These are phyloP conservation scores for Cyprinella venusta DNA, from an alignment of 2,797 vertebrate genomes.

Conservation along the genomic window DNA sequence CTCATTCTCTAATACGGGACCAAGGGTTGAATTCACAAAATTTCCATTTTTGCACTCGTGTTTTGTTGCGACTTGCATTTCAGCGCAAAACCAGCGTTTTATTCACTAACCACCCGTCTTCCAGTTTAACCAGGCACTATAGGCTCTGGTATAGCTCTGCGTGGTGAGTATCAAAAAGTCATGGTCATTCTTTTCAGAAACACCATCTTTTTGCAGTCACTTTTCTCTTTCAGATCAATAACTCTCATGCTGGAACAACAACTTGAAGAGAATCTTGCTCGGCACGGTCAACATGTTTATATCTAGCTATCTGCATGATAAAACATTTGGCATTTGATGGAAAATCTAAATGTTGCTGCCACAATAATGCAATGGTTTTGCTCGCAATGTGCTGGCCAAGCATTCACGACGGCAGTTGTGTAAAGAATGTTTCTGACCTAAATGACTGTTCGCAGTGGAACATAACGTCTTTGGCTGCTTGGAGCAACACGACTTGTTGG, in stretches of 20 bases:
- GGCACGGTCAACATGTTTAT: neutral
- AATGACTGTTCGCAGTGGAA: conserved; percentile 6
- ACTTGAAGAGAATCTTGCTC: conserved; percentile 10
- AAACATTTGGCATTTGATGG: neutral
- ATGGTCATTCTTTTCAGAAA: neutral
- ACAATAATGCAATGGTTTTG: neutral
- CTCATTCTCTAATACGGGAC: conserved; percentile 19
- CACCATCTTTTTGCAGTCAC: neutral
- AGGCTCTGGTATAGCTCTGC: conserved; percentile 10
- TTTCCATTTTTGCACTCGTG: neutral
- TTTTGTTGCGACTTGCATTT: neutral
- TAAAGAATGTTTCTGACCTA: conserved; percentile 6
- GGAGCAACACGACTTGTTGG: conserved; percentile 16
- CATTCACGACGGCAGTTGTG: neutral
- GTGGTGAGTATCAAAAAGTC: neutral
- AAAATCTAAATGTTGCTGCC: neutral
- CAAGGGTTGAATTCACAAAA: too few species aligned
- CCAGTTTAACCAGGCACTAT: conserved; percentile 20
- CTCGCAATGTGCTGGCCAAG: neutral
- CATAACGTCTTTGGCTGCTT: neutral
- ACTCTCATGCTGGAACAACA: neutral
- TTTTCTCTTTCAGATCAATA: neutral
- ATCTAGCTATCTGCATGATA: conserved; percentile 9
- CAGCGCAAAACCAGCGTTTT: neutral
- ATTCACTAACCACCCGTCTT: conserved; percentile 15